A percentile compares a stretch with the other conserved stretches of the same genome.
Evolutionary conservation across 2,888 invertebrate species (phyloP).

Genomic region (Saturnia pavonia): DNA sequence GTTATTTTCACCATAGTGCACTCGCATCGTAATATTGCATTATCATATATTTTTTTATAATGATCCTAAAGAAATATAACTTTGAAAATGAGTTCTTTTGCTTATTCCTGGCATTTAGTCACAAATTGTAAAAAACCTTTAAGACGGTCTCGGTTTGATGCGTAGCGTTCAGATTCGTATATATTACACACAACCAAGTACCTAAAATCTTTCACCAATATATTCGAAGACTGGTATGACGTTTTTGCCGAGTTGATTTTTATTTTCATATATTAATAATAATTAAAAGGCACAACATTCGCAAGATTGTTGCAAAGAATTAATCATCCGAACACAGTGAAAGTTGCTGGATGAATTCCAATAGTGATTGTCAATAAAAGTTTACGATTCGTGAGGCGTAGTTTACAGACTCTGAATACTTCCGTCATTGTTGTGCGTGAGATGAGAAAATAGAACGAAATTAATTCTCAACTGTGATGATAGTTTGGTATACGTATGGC

Average conservation of each 20-base stretch:
- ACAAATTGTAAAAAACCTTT: too few species aligned
- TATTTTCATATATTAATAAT: not conserved
- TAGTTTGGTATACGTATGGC: too few species aligned
- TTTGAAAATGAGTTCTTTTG: too few species aligned
- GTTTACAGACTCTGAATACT: not conserved
- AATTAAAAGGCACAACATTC: conserved; percentile 3
- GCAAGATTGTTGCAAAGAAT: conserved; percentile 34
- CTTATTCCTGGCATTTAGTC: too few species aligned
- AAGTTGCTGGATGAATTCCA: conserved; percentile 40
- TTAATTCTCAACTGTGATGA: conserved; percentile 25
- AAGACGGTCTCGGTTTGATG: too few species aligned
- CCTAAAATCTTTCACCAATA: not conserved
- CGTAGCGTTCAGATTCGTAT: too few species aligned
- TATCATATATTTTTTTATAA: too few species aligned
- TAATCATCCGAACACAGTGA: conserved; percentile 51
- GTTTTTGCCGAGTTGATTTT: not conserved
- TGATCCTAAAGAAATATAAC: too few species aligned
- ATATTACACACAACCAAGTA: not conserved
- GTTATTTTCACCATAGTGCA: too few species aligned
- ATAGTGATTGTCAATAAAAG: conserved; percentile 25
- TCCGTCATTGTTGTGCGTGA: conserved; percentile 24
- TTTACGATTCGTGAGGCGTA: conserved; percentile 14
- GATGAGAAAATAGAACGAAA: conserved; percentile 28
- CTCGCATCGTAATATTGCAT: too few species aligned
- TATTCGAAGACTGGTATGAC: not conserved